Evolutionary conservation across 2,113 vertebrate species (phyloP).

Genomic region (Cichladusa arquata): DNA sequence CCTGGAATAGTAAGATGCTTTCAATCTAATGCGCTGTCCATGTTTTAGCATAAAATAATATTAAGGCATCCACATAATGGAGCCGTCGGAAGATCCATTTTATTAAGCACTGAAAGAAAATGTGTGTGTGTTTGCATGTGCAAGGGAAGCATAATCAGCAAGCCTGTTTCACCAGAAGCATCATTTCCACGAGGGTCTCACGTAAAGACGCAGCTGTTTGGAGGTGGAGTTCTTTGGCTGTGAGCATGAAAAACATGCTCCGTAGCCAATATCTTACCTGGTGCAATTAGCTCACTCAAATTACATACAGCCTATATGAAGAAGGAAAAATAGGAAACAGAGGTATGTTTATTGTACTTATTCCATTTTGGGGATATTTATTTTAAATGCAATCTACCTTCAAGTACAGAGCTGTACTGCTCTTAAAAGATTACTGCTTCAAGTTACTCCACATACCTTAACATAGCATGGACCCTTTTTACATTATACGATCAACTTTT

Average conservation of each 20-base stretch:
- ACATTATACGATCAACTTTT: conserved; percentile 83
- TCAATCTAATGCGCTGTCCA: conserved; percentile 41
- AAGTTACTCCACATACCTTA: conserved; percentile 83
- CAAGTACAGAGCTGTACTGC: conserved; percentile 19
- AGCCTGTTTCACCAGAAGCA: background rate
- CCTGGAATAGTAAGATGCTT: conserved; percentile 50
- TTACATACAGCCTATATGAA: background rate
- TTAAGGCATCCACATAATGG: conserved; percentile 65
- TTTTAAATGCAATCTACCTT: conserved; percentile 48
- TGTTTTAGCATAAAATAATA: conserved; percentile 68
- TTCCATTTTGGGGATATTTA: conserved; percentile 30
- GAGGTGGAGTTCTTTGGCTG: background rate
- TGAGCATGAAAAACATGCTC: background rate
- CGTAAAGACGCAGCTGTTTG: background rate
- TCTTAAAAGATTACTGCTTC: conserved; percentile 66
- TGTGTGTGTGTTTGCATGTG: background rate
- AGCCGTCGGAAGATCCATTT: conserved; percentile 47
- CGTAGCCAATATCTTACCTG: background rate
- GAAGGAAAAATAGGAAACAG: conserved; percentile 8
- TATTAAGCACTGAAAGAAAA: conserved; percentile 54
- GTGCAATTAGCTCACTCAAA: conserved; percentile 25
- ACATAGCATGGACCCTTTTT: conserved; percentile 78
- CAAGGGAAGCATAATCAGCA: conserved; percentile 3
- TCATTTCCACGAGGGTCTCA: accelerated
- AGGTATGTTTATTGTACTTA: background rate